phyloP scores from a whole-genome alignment of 53 echinoderm and acorn worm species.

The Hippasteria phrygiana region DNA sequence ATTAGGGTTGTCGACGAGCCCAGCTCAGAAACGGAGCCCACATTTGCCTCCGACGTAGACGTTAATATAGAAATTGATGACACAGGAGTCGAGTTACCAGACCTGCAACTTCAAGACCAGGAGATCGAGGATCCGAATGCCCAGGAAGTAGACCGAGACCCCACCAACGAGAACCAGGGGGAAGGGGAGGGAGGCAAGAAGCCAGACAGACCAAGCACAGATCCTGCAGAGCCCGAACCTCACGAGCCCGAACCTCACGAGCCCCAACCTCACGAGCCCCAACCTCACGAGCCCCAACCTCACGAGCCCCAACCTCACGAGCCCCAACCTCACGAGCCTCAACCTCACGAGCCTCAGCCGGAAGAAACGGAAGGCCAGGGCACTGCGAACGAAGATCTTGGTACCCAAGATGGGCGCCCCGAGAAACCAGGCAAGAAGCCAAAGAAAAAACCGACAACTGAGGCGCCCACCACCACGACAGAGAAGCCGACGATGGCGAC shows the following conservation, averaged over 20 bases:
- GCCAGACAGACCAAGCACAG: neutral
- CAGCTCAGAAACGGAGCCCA: neutral
- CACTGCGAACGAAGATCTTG: neutral
- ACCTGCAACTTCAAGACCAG: constrained; percentile 40
- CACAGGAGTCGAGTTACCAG: neutral
- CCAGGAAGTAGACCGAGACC: neutral
- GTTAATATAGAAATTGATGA: neutral
- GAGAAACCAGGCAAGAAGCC: neutral
- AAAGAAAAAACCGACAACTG: neutral
- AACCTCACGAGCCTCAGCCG: neutral
- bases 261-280: neutral
- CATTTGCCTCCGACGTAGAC: too few species aligned
- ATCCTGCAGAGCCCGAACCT: neutral
- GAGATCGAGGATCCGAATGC: constrained; percentile 17
- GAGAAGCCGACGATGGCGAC: constrained; percentile 14
- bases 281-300: neutral
- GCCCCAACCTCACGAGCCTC: neutral
- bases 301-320: neutral
- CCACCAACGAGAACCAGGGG: neutral
- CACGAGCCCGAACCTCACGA: constrained; percentile 9
- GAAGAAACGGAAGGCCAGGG: neutral
- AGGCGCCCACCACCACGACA: constrained; percentile 12
- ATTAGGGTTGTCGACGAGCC: neutral
- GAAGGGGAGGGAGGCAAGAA: neutral
- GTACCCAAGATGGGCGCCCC: neutral